Evolutionary conservation across 2,888 invertebrate genomes (phyloP).

Genomic region (Pandemis cinnamomeana): DNA sequence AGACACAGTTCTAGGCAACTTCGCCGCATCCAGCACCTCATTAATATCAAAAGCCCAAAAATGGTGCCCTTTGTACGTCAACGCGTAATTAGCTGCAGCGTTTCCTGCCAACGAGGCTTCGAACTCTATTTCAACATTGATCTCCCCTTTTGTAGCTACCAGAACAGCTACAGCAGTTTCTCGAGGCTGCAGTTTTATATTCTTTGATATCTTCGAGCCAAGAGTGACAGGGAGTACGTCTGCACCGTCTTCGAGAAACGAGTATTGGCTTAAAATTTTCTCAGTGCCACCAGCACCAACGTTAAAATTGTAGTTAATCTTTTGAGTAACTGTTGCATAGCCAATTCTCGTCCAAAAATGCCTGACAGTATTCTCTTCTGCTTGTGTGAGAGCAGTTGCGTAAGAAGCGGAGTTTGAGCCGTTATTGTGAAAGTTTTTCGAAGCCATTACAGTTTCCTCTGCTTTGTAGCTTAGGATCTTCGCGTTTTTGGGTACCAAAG

Average conservation of each 20-base stretch:
- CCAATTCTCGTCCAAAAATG: constrained; percentile 27
- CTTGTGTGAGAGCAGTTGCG: background rate
- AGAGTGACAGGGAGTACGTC: background rate
- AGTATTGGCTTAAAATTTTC: constrained; percentile 19
- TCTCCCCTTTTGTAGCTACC: constrained; percentile 22
- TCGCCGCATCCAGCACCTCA: constrained; percentile 13
- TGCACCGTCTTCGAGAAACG: constrained; percentile 1
- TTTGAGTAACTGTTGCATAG: constrained; percentile 13
- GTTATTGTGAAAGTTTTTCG: constrained; percentile 26
- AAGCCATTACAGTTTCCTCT: constrained; percentile 2
- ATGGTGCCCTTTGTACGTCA: constrained; percentile 23
- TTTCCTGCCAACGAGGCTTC: constrained; percentile 5
- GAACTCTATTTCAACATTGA: constrained; percentile 35
- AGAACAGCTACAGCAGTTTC: constrained; percentile 23
- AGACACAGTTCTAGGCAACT: constrained; percentile 14
- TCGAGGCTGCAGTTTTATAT: constrained; percentile 3
- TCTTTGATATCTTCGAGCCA: constrained; percentile 5
- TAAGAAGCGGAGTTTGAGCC: constrained; percentile 1
- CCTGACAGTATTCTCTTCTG: constrained; percentile 17
- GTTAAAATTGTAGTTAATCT: constrained; percentile 26
- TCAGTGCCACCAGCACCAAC: background rate
- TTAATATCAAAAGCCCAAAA: constrained; percentile 27
- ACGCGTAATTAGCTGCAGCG: constrained; percentile 19
- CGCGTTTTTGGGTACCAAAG: constrained; percentile 19
- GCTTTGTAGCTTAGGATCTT: background rate